These are phyloP conservation scores for Cladorhizidae sp. DNA, from an alignment of 37 sponge, comb jelly and placozoan species.

Conservation along the genomic window DNA sequence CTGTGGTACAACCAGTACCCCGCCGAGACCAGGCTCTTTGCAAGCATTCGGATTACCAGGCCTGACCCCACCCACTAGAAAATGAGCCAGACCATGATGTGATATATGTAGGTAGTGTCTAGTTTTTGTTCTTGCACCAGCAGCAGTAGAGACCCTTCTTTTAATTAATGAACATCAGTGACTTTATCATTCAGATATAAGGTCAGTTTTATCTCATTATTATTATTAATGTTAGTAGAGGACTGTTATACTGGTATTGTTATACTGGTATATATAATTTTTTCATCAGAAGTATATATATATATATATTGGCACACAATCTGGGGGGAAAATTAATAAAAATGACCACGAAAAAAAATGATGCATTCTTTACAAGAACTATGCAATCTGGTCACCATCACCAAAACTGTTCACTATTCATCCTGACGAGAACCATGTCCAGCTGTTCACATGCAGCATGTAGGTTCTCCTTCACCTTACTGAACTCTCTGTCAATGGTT, in stretches of 20 bases:
- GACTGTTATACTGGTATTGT: no score
- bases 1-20: neutral
- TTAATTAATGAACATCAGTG: no score
- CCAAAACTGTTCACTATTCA: neutral
- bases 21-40: conserved; percentile 20
- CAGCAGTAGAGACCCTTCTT: no score
- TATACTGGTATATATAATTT: neutral
- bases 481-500: conserved; percentile 47
- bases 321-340: neutral
- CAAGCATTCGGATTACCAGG: conserved; percentile 31
- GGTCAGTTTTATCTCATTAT: conserved; percentile 12
- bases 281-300: neutral
- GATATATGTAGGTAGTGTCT: neutral
- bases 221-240: neutral
- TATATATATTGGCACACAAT: neutral
- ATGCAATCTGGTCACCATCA: neutral
- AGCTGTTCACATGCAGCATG: conserved; percentile 2
- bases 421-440: neutral
- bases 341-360: neutral
- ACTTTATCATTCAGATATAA: neutral
- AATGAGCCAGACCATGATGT: neutral
- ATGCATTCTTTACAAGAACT: neutral
- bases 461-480: conserved; percentile 31
- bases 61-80: conserved; percentile 16
- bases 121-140: neutral